phyloP scores from a whole-genome alignment of 2,888 invertebrate genomes.

The Philonicus albiceps region DNA sequence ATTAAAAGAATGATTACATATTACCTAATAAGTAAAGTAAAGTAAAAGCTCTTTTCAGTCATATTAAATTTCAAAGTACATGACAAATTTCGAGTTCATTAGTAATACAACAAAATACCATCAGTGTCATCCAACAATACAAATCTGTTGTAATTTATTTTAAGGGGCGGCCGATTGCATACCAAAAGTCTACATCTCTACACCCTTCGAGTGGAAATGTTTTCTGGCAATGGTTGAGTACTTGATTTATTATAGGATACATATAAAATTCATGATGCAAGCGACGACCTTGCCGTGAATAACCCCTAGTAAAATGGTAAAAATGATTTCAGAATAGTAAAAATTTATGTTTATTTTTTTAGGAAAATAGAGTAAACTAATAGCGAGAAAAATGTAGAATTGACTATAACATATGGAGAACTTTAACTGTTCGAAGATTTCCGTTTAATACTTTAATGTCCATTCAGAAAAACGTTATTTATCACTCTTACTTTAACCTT shows the following conservation, averaged over 20 bases:
- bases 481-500: too few species aligned
- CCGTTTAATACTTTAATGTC: too few species aligned
- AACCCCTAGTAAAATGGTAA: neutral
- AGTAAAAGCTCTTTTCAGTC: neutral
- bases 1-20: too few species aligned
- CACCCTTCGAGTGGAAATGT: neutral
- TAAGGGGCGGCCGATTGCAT: neutral
- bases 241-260: neutral
- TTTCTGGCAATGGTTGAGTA: neutral
- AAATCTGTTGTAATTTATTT: slow-evolving; percentile 42
- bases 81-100: slow-evolving; percentile 38
- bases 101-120: slow-evolving; percentile 35
- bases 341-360: neutral
- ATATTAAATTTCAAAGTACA: slow-evolving; percentile 13
- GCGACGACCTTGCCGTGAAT: neutral
- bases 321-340: neutral
- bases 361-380: neutral
- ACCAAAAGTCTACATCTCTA: neutral
- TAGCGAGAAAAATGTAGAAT: neutral
- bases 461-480: too few species aligned
- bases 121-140: slow-evolving; percentile 21
- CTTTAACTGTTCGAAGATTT: too few species aligned
- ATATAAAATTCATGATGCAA: neutral
- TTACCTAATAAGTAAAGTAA: neutral
- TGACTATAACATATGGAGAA: neutral